Evolutionary conservation across 2,113 vertebrate genomes (phyloP).

Genomic region (Atractosteus spatula): DNA sequence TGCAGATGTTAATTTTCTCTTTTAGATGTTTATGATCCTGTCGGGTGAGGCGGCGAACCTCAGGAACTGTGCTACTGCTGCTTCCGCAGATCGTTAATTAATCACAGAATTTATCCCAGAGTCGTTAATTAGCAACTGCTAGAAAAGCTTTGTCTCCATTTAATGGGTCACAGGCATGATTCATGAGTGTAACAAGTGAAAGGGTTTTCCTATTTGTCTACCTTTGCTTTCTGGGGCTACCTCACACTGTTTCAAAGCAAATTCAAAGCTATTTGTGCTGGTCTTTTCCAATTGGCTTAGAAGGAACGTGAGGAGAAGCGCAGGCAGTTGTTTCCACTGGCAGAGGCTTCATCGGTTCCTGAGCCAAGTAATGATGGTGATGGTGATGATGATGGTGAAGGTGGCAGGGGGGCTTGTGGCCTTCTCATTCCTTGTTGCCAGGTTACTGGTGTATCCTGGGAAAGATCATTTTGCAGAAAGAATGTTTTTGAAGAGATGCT

Average conservation of each 20-base stretch:
- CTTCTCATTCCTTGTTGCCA: constrained; percentile 66
- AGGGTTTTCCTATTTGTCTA: too few species aligned
- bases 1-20: too few species aligned
- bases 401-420: constrained; percentile 55
- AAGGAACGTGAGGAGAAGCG: constrained; percentile 25
- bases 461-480: constrained; percentile 27
- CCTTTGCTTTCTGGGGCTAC: background rate
- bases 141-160: too few species aligned
- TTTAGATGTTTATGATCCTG: too few species aligned
- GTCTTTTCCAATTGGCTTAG: constrained; percentile 11
- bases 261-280: constrained; percentile 36
- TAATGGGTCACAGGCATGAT: too few species aligned
- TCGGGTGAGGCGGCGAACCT: too few species aligned
- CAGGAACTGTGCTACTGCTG: too few species aligned
- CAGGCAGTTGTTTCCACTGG: constrained; percentile 44
- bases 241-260: constrained; percentile 30
- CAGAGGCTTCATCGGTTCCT: constrained; percentile 51
- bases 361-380: constrained; percentile 40
- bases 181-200: too few species aligned
- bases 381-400: too few species aligned
- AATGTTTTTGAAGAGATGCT: background rate
- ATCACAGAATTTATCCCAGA: too few species aligned
- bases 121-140: too few species aligned
- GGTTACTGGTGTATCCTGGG: constrained; percentile 75
- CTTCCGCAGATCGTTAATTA: too few species aligned